These are phyloP conservation scores for Setophaga coronata DNA, from an alignment of 2,113 vertebrate genomes.

Conservation along the genomic window DNA sequence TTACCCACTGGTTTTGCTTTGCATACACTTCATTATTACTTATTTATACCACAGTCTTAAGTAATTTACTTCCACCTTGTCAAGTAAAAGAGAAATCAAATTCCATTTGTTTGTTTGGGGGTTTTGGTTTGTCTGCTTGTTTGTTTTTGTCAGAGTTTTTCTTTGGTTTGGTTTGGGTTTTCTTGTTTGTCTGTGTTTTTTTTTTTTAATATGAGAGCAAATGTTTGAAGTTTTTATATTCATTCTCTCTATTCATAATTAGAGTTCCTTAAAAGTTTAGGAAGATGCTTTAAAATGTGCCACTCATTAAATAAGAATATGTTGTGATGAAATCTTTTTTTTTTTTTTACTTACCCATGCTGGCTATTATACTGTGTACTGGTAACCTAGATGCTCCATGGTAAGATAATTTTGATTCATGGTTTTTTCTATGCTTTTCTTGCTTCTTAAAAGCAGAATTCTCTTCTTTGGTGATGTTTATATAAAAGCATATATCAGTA, in stretches of 20 bases:
- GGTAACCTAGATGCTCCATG: conserved; percentile 88
- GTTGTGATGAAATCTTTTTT: background rate
- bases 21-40: background rate
- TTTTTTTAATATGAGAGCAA: background rate
- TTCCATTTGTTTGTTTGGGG: background rate
- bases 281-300: background rate
- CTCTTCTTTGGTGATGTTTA: conserved; percentile 97
- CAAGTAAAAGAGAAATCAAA: background rate
- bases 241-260: background rate
- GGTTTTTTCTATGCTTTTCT: conserved; percentile 80
- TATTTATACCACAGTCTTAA: background rate
- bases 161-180: background rate
- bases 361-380: conserved; percentile 93
- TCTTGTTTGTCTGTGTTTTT: background rate
- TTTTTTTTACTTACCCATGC: conserved; percentile 85
- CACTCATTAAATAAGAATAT: background rate
- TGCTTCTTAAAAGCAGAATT: conserved; percentile 95
- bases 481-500: conserved; percentile 92
- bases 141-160: background rate
- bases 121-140: background rate
- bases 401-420: conserved; percentile 73
- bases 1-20: background rate
- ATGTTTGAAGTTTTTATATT: background rate
- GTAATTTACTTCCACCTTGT: background rate
- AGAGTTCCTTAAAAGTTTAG: background rate